Evolutionary conservation across 2,113 vertebrate genomes (phyloP).

Genomic region (cat (Felis catus)): DNA sequence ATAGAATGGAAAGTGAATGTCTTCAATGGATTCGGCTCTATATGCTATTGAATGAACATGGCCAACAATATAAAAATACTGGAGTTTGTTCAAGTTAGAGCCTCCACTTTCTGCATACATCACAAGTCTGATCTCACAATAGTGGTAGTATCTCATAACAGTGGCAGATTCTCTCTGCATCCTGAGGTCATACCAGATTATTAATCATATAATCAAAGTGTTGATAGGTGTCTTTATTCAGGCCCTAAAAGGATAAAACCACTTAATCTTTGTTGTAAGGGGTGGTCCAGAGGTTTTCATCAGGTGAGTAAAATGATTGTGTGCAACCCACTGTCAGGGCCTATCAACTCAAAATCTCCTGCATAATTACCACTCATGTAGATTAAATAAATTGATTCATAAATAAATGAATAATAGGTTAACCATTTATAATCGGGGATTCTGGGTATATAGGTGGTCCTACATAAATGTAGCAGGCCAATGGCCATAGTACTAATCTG

Average conservation of each 20-base stretch:
- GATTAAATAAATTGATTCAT: neutral
- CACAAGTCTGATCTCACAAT: neutral
- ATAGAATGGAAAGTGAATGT: neutral
- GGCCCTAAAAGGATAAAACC: neutral
- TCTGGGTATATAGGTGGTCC: neutral
- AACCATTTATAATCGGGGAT: neutral
- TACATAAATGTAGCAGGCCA: neutral
- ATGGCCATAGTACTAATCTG: neutral
- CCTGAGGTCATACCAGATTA: neutral
- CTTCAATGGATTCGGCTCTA: neutral
- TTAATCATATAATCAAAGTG: neutral
- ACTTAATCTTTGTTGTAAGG: neutral
- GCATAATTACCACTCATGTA: neutral
- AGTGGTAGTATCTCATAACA: neutral
- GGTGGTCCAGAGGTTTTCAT: neutral
- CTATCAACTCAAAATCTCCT: neutral
- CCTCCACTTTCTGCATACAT: neutral
- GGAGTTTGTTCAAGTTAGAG: neutral
- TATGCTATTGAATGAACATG: neutral
- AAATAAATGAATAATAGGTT: neutral
- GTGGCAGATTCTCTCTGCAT: neutral
- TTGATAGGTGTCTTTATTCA: neutral
- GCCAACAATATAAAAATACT: neutral
- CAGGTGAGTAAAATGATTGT: neutral
- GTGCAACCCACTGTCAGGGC: neutral